phyloP scores from a whole-genome alignment of 1,140 invertebrate genomes.

The Brachionus rubens region DNA sequence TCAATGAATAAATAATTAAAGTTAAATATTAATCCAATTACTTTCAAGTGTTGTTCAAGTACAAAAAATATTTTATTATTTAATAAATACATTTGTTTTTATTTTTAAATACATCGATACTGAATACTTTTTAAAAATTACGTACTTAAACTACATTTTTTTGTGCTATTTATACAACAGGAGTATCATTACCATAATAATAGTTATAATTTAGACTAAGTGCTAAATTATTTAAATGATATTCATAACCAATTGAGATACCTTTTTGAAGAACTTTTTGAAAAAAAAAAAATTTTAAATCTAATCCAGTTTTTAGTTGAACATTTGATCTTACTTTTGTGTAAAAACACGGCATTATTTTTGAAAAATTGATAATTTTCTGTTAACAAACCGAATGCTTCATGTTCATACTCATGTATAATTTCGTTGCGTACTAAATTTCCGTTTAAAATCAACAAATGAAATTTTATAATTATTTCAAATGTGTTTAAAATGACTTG shows the following conservation, averaged over 20 bases:
- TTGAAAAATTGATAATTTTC: conserved; percentile 37
- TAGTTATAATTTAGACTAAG: conserved; percentile 38
- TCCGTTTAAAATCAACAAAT: background rate
- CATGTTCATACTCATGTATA: background rate
- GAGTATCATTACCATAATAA: conserved; percentile 23
- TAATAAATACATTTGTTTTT: no score
- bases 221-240: conserved; percentile 34
- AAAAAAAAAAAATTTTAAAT: background rate
- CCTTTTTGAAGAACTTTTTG: conserved; percentile 42
- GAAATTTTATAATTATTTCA: conserved; percentile 40
- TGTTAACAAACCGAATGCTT: background rate
- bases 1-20: no score
- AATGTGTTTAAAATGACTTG: conserved; percentile 35
- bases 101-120: no score
- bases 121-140: no score
- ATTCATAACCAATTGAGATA: conserved; percentile 43
- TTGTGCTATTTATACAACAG: background rate
- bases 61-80: no score
- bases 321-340: background rate
- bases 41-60: no score
- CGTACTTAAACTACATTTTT: no score
- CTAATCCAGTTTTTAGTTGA: background rate
- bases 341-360: conserved; percentile 19
- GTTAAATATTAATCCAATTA: no score
- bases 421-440: background rate